Evolutionary conservation across 2,113 vertebrate species (phyloP), one percentile per base, ranked within the genome.

Genomic region (Petromus typicus): DNA sequence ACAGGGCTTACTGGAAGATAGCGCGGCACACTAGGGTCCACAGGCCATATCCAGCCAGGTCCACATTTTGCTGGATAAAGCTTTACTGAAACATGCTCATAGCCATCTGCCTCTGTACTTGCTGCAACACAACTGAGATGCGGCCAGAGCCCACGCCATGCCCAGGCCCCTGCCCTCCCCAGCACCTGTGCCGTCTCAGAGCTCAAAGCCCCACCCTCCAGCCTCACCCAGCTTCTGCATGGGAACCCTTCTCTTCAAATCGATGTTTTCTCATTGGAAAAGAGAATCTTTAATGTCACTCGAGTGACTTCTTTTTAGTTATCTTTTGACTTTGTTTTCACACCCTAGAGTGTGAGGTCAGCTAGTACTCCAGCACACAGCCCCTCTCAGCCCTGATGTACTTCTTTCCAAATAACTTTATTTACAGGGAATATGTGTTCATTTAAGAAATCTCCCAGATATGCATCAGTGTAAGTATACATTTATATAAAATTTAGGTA

Each of bases 1-100:
- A 12, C 3, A 25, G 66, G 2, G 48, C 56, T 45, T 8, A 0
- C 1, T 1, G 43, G 63, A 89, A 69, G 23, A 63, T 1, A 45
- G 13, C 43, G 16, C 59, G 40, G 13, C 20, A 1, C 14, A 2
- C 10, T 0, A 9, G 0, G 30, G 80, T 57, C 57, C 3, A 0
- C 0, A 34, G 75, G 92, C 71, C 30, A 7, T 9, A 37, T 56
- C 51, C 69, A 75, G 69, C 30, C 76, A 1, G 2, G 27, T 0
- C 0, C 0, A 13, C 5, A 64, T 14, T 54, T 78, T 5, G 23
- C 18, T 25, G 23, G 61, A 13, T n/a, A 22, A 67, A 18, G 22
- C 48, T 43, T 66, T 18, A 40, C 4, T n/a, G 61, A 73, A 66
- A 45, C 23, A 27, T 16, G 5, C 7, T 11, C 75, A 20, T 2